Conservation (phyloP, 1,140 invertebrate species). For the Hesperophylax magnus region DNA sequence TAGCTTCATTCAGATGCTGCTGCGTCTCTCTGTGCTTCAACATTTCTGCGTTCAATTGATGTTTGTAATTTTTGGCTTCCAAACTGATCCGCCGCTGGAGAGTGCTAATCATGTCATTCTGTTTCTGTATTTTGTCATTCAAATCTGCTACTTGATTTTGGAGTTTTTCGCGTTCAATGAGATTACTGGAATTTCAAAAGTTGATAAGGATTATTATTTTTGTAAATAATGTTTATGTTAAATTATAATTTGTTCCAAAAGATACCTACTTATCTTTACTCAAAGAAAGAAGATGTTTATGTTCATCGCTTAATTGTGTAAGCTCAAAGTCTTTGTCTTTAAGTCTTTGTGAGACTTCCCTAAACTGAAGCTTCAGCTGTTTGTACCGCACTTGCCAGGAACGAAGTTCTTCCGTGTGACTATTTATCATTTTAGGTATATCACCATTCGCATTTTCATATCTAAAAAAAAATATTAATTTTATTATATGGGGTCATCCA, state of each 20-base stretch:
- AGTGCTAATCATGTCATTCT: constrained; percentile 78
- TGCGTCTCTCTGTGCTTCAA: constrained; percentile 79
- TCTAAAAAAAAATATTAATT: constrained; percentile 61
- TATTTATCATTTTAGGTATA: constrained; percentile 78
- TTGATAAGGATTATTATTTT: neutral
- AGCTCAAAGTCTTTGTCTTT: constrained; percentile 79
- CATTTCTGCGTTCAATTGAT: constrained; percentile 78
- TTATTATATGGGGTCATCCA: too few species aligned
- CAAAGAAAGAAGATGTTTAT: constrained; percentile 77
- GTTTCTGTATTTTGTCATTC: constrained; percentile 75
- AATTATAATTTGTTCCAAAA: neutral
- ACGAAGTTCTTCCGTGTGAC: constrained; percentile 83
- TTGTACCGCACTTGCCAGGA: constrained; percentile 79
- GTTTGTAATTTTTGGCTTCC: constrained; percentile 80
- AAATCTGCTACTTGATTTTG: constrained; percentile 75
- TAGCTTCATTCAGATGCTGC: constrained; percentile 75
- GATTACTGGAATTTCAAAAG: constrained; percentile 25
- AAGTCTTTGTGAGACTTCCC: constrained; percentile 73
- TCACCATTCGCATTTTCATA: constrained; percentile 84
- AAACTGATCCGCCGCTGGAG: constrained; percentile 78
- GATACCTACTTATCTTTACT: constrained; percentile 76
- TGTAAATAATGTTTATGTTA: too few species aligned
- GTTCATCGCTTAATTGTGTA: constrained; percentile 75
- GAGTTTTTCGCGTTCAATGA: constrained; percentile 78
- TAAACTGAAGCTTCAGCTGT: constrained; percentile 75